Conservation (phyloP, 1,140 invertebrate genomes). For the Diuraphis noxia region DNA sequence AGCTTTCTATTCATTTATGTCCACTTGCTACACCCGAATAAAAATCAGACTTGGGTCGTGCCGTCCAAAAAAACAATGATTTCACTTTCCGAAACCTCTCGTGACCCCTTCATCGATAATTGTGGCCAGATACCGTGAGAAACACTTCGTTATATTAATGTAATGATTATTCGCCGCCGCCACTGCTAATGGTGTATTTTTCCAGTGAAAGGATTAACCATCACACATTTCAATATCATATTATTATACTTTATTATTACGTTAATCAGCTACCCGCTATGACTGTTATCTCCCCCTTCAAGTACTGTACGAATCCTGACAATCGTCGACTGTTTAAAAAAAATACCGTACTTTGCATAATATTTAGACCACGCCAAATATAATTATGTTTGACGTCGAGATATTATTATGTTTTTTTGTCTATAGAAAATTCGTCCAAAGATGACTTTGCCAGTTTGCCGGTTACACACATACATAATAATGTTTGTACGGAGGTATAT, state of each 20-base stretch:
- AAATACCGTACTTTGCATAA: neutral
- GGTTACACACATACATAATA: constrained; percentile 21
- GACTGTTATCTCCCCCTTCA: neutral
- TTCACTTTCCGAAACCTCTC: constrained; percentile 49
- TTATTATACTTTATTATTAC: neutral
- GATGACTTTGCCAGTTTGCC: constrained; percentile 43
- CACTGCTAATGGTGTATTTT: constrained; percentile 34
- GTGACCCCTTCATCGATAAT: constrained; percentile 46
- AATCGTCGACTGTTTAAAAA: neutral
- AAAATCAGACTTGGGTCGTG: constrained; percentile 34
- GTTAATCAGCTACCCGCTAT: neutral
- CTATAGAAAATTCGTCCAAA: constrained; percentile 34
- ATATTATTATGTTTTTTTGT: constrained; percentile 7
- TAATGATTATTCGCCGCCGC: constrained; percentile 27
- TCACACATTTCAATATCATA: constrained; percentile 27
- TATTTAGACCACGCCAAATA: neutral
- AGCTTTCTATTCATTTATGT: constrained; percentile 20
- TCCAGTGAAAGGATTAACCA: constrained; percentile 47
- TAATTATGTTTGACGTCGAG: neutral
- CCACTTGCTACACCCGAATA: constrained; percentile 47
- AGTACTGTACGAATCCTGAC: neutral
- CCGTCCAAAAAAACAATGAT: constrained; percentile 45
- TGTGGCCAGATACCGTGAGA: constrained; percentile 44
- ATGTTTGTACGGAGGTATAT: neutral
- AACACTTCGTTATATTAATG: constrained; percentile 48